Conservation (phyloP, 1,140 invertebrate species). For the Aricia agestis region DNA sequence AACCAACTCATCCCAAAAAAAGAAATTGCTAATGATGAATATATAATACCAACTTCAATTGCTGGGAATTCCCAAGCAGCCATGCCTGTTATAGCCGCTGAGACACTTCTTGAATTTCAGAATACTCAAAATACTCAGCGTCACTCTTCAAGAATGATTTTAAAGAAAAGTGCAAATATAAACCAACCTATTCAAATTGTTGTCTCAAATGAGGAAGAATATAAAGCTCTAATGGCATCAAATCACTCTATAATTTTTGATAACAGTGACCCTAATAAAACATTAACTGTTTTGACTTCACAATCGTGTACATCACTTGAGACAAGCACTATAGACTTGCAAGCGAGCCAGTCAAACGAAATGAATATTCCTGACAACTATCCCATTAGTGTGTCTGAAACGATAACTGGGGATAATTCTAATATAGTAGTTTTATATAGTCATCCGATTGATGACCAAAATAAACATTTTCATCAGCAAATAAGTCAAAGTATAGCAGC, state of each 20-base stretch:
- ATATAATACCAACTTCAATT: conserved; percentile 39
- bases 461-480: conserved; percentile 71
- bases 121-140: conserved; percentile 29
- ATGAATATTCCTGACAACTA: conserved; percentile 69
- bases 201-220: conserved; percentile 72
- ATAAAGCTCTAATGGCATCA: conserved; percentile 64
- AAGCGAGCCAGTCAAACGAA: conserved; percentile 52
- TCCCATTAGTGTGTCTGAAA: conserved; percentile 61
- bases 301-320: conserved; percentile 38
- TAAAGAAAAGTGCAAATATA: conserved; percentile 50
- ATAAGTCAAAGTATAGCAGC: conserved; percentile 51
- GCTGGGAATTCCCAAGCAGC: conserved; percentile 34
- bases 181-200: conserved; percentile 71
- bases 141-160: conserved; percentile 38
- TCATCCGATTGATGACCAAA: conserved; percentile 75
- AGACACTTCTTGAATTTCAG: conserved; percentile 44
- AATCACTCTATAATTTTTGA: conserved; percentile 67
- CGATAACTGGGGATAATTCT: conserved; percentile 70
- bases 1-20: conserved; percentile 54
- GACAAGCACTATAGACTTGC: conserved; percentile 47
- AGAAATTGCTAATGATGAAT: conserved; percentile 40
- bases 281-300: conserved; percentile 50
- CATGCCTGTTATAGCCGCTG: conserved; percentile 35
- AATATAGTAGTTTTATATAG: conserved; percentile 80
- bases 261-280: conserved; percentile 49